These are phyloP conservation scores for Orthonyx spaldingii DNA, from an alignment of 2,113 vertebrate species.

Conservation along the genomic window DNA sequence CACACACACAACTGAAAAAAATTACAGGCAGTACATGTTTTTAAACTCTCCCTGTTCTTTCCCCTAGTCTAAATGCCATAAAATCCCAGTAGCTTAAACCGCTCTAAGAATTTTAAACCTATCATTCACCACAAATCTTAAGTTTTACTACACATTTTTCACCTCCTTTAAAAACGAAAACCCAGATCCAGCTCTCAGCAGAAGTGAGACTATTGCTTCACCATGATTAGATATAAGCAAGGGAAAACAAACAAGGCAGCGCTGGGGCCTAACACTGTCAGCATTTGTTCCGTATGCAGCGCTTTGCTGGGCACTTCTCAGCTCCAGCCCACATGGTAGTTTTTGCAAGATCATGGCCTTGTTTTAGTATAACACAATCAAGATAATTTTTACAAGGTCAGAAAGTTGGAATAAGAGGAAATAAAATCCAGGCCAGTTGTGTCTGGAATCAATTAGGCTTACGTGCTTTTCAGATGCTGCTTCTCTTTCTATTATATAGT, in stretches of 20 bases:
- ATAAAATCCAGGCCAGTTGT: slow-evolving; percentile 31
- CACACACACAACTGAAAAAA: not conserved
- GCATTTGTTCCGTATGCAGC: rapidly evolving
- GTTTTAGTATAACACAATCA: slow-evolving; percentile 44
- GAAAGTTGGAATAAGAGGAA: slow-evolving; percentile 49
- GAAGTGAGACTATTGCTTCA: slow-evolving; percentile 10
- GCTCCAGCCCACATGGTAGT: not conserved
- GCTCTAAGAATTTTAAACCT: not conserved
- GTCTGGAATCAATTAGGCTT: slow-evolving; percentile 55
- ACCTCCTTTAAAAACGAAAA: not conserved
- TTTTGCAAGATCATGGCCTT: slow-evolving; percentile 30
- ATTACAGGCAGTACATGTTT: not conserved
- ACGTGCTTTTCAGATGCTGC: slow-evolving; percentile 42
- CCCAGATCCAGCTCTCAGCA: not conserved
- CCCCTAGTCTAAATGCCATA: not conserved
- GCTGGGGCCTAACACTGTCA: not conserved
- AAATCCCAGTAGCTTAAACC: not conserved
- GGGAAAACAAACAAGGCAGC: not conserved
- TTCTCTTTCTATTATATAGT: not conserved
- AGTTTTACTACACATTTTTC: not conserved
- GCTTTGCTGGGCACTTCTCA: not conserved
- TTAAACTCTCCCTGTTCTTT: not conserved
- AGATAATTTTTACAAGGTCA: slow-evolving; percentile 65
- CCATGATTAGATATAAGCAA: not conserved
- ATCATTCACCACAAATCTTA: not conserved